Evolutionary conservation across 2,888 invertebrate genomes (phyloP).

Genomic region (Seira sanloemensis): DNA sequence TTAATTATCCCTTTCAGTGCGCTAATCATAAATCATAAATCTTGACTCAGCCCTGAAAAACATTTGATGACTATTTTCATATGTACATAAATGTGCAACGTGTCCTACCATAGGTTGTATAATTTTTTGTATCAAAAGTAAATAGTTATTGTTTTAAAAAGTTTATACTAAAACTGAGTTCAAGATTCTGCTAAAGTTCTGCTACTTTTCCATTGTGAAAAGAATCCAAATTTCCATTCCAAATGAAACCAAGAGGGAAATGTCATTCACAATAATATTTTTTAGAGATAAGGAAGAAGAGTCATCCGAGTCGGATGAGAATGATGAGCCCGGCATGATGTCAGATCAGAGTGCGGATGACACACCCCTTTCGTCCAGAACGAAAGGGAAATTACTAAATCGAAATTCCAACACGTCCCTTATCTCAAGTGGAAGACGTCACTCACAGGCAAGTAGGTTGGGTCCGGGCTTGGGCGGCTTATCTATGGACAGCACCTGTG

Average conservation of each 20-base stretch:
- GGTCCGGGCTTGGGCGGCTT: conserved; percentile 28
- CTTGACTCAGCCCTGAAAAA: too few relatives aligned
- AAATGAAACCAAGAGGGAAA: neutral
- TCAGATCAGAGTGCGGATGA: conserved; percentile 43
- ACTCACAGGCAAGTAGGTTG: conserved; percentile 8
- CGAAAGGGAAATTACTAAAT: conserved; percentile 10
- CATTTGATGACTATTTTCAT: too few relatives aligned
- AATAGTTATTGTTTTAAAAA: too few relatives aligned
- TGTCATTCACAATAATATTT: neutral
- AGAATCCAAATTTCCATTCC: too few relatives aligned
- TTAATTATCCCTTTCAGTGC: too few relatives aligned
- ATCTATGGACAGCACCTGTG: conserved; percentile 37
- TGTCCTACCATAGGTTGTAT: too few relatives aligned
- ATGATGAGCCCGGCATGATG: conserved; percentile 31
- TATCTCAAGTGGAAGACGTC: conserved; percentile 49
- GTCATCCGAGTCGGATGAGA: conserved; percentile 41
- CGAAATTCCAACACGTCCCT: conserved; percentile 10
- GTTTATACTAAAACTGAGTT: too few relatives aligned
- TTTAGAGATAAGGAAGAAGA: conserved; percentile 57
- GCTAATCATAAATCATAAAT: too few relatives aligned
- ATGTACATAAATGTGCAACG: too few relatives aligned
- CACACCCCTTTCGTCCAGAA: neutral
- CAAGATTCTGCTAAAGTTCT: too few relatives aligned
- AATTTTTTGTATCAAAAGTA: too few relatives aligned
- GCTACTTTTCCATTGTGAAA: too few relatives aligned